Base-by-base conservation (phyloP, 2,113 vertebrate genomes). In the Hystrix brachyura region DNA sequence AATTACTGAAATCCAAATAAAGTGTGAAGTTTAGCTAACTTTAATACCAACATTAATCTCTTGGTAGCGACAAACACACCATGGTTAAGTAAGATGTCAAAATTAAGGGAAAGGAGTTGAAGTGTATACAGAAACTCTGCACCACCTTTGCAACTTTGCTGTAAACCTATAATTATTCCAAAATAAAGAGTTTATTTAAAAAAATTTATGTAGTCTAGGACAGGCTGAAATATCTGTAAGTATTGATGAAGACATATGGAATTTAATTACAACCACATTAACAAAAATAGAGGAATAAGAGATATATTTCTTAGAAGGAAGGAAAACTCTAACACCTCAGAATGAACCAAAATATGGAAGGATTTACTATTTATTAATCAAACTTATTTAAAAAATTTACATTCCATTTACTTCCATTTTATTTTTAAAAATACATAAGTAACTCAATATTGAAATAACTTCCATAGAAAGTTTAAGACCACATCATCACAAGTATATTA, bases 281-380 rank as follows among this genome's bases (percentile, higher is more conserved):
- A 65, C 38, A 94, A 91, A 97, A 91, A 85, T 13, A 89, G 62
- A 94, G 71, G 29, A 90, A 46, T 80, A 83, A 94, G n/a, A 93
- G 53, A 86, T 46, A 43, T 11, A 88, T 7, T 64, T 90, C 27
- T 92, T 3, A 14, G 78, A 60, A 15, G 7, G 90, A 82, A 7
- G 11, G 82, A 87, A 60, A 76, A 59, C 65, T 96, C 92, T 51
- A 93, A 84, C 27, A 85, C 7, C 9, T 43, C 71, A 21, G 79
- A 72, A 96, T 92, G 67, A 97, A 89, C 18, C 53, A 84, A 93
- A 92, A 67, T 57, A 78, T 48, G 53, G n/a, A 48, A 90, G 13
- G 48, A 93, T 88, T 71, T 87, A 87, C 29, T 85, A 91, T 69
- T 72, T 53, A 78, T 53, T 85, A n/a, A 74, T 69, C 48, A 91